Evolutionary conservation across 23 tunicate genomes (phyloP).

Genomic region (Phallusia fumigata): DNA sequence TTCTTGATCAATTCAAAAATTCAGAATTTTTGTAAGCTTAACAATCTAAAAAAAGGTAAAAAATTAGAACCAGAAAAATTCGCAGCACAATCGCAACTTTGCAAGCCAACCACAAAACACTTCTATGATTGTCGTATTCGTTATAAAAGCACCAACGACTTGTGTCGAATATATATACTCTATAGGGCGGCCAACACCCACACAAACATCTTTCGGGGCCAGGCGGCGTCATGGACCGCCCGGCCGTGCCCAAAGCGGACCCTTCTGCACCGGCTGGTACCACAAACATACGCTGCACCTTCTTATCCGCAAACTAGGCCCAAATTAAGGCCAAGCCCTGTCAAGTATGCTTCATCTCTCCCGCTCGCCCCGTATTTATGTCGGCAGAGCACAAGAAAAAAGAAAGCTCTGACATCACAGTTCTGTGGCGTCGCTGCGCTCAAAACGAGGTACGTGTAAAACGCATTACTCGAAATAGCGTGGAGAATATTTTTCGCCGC

Average conservation of each 20-base stretch:
- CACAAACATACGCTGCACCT: neutral
- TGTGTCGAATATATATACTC: neutral
- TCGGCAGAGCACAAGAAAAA: neutral
- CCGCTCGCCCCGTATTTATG: neutral
- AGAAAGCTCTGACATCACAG: neutral
- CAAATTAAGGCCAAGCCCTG: neutral
- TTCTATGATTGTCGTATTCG: neutral
- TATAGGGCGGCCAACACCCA: neutral
- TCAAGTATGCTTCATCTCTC: neutral
- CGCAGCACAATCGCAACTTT: neutral
- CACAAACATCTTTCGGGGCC: neutral
- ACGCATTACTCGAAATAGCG: neutral
- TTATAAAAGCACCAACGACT: neutral
- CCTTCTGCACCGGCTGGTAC: neutral
- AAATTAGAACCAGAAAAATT: neutral
- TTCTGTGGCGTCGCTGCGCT: neutral
- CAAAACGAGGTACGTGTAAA: neutral
- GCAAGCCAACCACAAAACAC: neutral
- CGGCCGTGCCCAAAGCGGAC: neutral
- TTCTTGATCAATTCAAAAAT: neutral
- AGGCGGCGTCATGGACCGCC: conserved; percentile 10
- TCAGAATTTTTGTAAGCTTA: neutral
- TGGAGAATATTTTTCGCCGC: neutral
- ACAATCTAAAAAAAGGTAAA: neutral
- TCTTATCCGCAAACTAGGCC: neutral